Evolutionary conservation across 2,888 invertebrate genomes (phyloP).

Genomic region (Epicampocera succincta): DNA sequence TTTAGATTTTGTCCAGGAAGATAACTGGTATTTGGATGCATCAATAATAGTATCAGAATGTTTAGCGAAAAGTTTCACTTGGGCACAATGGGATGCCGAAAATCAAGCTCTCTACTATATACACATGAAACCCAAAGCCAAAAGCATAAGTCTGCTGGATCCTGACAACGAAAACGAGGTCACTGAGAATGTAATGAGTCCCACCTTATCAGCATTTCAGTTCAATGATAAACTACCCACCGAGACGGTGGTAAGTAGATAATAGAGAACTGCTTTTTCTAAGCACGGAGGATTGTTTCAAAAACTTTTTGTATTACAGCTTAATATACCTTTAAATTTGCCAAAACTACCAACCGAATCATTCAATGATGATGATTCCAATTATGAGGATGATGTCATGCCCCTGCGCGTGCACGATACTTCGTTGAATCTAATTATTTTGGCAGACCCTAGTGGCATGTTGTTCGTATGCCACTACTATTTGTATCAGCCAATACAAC

Average conservation of each 20-base stretch:
- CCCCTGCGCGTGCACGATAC: slow-evolving; percentile 91
- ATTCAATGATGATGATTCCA: slow-evolving; percentile 80
- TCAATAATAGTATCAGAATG: slow-evolving; percentile 83
- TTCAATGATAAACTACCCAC: slow-evolving; percentile 93
- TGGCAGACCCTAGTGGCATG: slow-evolving; percentile 88
- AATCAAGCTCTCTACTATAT: slow-evolving; percentile 91
- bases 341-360: slow-evolving; percentile 85
- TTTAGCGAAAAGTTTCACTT: slow-evolving; percentile 88
- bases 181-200: slow-evolving; percentile 83
- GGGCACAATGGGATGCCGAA: slow-evolving; percentile 92
- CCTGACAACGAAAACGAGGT: slow-evolving; percentile 81
- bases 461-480: slow-evolving; percentile 92
- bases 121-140: slow-evolving; percentile 87
- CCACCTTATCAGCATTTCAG: slow-evolving; percentile 91
- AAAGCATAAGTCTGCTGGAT: slow-evolving; percentile 85
- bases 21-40: slow-evolving; percentile 83
- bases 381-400: slow-evolving; percentile 91
- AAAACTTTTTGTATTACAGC: slow-evolving; percentile 82
- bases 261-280: not conserved
- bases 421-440: slow-evolving; percentile 89
- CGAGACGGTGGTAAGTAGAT: slow-evolving; percentile 89
- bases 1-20: slow-evolving; percentile 73
- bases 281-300: not conserved
- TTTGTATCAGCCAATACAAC: slow-evolving; percentile 87
- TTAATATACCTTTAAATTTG: slow-evolving; percentile 92